Percentiles rank a stretch among this genome's conserved stretches.
Evolutionary conservation across 2,797 vertebrate species (phyloP).

Genomic region (Lophotriccus pileatus): DNA sequence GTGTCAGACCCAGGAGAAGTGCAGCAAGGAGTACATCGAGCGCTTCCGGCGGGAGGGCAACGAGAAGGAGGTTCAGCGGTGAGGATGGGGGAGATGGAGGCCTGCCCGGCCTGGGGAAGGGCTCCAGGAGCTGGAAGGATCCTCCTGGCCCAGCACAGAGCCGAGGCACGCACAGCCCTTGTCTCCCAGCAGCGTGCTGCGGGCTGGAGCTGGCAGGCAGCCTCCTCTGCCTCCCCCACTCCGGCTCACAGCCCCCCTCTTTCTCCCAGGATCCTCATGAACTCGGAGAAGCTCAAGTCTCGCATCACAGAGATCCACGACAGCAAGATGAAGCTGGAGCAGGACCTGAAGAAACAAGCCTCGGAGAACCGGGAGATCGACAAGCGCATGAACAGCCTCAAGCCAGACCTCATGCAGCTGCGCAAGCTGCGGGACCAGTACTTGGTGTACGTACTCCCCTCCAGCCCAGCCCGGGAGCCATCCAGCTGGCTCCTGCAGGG

Average conservation of each 20-base stretch:
- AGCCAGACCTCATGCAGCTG: conserved; percentile 90
- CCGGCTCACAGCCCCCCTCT: not conserved
- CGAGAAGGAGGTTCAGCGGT: conserved; percentile 88
- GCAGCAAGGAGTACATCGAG: conserved; percentile 90
- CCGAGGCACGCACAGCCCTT: not conserved
- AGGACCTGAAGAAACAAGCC: conserved; percentile 86
- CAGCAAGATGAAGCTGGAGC: conserved; percentile 89
- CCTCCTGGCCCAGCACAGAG: not conserved
- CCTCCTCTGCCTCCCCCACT: not conserved
- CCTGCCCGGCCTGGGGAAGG: not conserved
- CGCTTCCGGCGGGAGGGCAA: conserved; percentile 87
- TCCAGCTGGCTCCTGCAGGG: not conserved
- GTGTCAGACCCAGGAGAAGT: conserved; percentile 89
- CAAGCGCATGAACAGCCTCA: conserved; percentile 89
- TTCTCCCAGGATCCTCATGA: conserved; percentile 82
- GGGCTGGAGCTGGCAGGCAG: conserved; percentile 8
- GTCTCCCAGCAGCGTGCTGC: not conserved
- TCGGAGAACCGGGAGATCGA: conserved; percentile 87
- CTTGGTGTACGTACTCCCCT: conserved; percentile 80
- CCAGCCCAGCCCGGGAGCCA: not conserved
- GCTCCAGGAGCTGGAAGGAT: not conserved
- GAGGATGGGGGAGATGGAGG: not conserved
- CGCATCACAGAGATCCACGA: conserved; percentile 89
- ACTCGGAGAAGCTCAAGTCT: conserved; percentile 86
- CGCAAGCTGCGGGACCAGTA: conserved; percentile 92